A percentile compares a stretch with the other conserved stretches of the same genome.
phyloP scores from a whole-genome alignment of 2,797 vertebrate genomes.

The Capromys pilorides region DNA sequence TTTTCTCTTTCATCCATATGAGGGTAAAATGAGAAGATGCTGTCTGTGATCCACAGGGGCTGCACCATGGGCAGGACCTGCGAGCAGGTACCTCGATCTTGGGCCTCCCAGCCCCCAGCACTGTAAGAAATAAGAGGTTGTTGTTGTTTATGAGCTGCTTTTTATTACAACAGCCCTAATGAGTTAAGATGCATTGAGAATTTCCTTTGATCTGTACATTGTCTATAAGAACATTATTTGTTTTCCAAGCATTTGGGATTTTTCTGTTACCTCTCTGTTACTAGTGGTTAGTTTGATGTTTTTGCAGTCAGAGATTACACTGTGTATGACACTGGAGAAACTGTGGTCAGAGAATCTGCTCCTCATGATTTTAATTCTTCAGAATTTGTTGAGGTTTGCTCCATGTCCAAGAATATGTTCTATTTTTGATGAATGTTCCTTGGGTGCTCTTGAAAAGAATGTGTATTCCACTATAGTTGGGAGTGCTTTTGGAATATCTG shows the following conservation, averaged over 20 bases:
- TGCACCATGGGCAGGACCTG: background rate
- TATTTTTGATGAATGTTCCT: background rate
- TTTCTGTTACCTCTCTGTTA: constrained; percentile 6
- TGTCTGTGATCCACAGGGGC: background rate
- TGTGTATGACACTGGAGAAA: background rate
- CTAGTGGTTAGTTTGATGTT: background rate
- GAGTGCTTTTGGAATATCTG: background rate
- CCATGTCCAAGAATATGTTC: background rate
- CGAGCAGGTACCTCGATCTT: background rate
- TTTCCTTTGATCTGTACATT: background rate
- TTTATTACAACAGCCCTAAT: background rate
- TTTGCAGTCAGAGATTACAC: background rate
- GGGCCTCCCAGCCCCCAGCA: background rate
- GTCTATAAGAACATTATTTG: constrained; percentile 6
- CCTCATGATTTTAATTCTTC: background rate
- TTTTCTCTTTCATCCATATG: background rate
- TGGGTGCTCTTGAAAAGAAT: background rate
- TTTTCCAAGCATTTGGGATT: background rate
- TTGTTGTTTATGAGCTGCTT: background rate
- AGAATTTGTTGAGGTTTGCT: constrained; percentile 40
- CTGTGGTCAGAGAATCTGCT: background rate
- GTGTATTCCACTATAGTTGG: background rate
- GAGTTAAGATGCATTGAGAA: background rate
- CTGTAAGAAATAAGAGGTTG: background rate
- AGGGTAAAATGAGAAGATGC: background rate